Evolutionary conservation across 2,797 vertebrate species (phyloP).

Genomic region (Mareca strepera): DNA sequence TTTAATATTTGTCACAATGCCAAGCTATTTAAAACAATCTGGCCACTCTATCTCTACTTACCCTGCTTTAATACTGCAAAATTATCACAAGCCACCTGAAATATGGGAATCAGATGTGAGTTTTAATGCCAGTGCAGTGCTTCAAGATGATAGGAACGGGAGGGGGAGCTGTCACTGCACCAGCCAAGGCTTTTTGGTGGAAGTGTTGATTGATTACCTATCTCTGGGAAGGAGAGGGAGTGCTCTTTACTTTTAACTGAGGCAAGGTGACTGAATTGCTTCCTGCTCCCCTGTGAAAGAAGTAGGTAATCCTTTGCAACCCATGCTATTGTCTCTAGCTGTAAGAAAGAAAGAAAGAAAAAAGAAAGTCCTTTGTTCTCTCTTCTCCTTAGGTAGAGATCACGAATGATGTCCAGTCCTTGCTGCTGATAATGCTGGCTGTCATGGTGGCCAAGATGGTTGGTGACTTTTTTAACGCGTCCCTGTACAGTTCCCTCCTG

Average conservation of each 20-base stretch:
- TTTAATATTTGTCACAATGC: slow-evolving; percentile 37
- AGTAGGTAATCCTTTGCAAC: background rate
- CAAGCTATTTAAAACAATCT: slow-evolving; percentile 55
- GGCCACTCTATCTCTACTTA: slow-evolving; percentile 1
- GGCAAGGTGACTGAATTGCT: background rate
- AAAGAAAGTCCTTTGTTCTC: background rate
- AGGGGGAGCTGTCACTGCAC: slow-evolving; percentile 18
- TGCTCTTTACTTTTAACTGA: background rate
- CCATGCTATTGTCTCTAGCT: background rate
- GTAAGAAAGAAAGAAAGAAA: background rate
- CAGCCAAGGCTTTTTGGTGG: slow-evolving; percentile 2
- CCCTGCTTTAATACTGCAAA: background rate
- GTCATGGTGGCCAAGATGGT: slow-evolving; percentile 42
- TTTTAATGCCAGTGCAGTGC: background rate
- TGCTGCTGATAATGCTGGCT: slow-evolving; percentile 47
- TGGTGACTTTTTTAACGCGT: background rate
- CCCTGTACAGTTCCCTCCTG: slow-evolving; percentile 54
- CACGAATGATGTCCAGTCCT: slow-evolving; percentile 63
- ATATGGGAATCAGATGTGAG: slow-evolving; percentile 32
- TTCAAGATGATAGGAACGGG: background rate
- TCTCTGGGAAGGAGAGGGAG: background rate
- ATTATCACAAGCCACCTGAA: slow-evolving; percentile 51
- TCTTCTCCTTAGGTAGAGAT: slow-evolving; percentile 53
- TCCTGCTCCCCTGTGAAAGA: background rate
- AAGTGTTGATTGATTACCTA: background rate